A percentile compares a stretch with the other conserved stretches of the same genome.
These are phyloP conservation scores for Spondyliosoma cantharus DNA, from an alignment of 2,797 vertebrate genomes.

Conservation along the genomic window DNA sequence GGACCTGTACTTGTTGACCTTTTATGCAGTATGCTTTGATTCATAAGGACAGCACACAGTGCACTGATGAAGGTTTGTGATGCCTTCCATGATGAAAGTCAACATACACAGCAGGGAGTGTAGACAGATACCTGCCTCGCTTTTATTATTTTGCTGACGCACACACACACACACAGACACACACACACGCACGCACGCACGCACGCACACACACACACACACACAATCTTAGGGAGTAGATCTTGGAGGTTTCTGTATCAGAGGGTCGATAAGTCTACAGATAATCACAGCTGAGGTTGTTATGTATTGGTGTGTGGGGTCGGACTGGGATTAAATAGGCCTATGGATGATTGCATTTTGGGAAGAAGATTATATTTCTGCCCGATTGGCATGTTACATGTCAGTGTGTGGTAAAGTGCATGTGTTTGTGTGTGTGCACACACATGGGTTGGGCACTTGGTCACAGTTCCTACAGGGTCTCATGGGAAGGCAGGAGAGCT, in stretches of 20 bases:
- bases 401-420: slow-evolving; percentile 23
- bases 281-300: slow-evolving; percentile 55
- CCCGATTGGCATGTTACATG: slow-evolving; percentile 42
- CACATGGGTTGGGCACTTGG: neutral
- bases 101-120: slow-evolving; percentile 36
- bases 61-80: slow-evolving; percentile 21
- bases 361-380: slow-evolving; percentile 54
- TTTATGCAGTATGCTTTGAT: slow-evolving; percentile 21
- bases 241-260: slow-evolving; percentile 55
- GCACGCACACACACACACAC: no score
- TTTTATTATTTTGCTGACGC: slow-evolving; percentile 17
- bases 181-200: no score
- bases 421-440: neutral
- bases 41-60: slow-evolving; percentile 27
- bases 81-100: slow-evolving; percentile 30
- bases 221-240: slow-evolving; percentile 41
- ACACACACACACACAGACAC: no score
- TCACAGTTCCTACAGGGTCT: slow-evolving; percentile 15
- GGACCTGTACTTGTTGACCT: slow-evolving; percentile 18
- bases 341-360: slow-evolving; percentile 56
- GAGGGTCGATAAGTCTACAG: slow-evolving; percentile 47
- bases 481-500: slow-evolving; percentile 19
- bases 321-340: slow-evolving; percentile 53
- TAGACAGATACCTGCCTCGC: slow-evolving; percentile 21
- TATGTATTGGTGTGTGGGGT: slow-evolving; percentile 44